phyloP scores from a whole-genome alignment of 2,888 invertebrate genomes.

The Drosophila tanythrix region DNA sequence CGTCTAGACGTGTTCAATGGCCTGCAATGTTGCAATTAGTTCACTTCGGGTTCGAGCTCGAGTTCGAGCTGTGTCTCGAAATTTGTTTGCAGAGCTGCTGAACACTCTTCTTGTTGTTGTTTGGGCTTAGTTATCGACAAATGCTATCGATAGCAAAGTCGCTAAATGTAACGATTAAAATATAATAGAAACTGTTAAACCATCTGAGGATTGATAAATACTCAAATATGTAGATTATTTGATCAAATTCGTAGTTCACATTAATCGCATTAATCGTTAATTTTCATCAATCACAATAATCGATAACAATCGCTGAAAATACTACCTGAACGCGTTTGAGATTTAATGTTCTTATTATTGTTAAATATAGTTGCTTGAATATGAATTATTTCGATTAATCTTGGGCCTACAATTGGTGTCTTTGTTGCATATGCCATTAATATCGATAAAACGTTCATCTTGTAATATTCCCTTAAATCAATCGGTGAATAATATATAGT shows the following conservation, averaged over 20 bases:
- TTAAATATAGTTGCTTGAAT: not conserved
- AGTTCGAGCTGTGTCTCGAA: constrained; percentile 38
- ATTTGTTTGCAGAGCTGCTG: constrained; percentile 15
- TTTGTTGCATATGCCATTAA: not conserved
- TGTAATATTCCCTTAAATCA: not conserved
- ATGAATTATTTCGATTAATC: no score
- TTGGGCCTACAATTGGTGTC: no score
- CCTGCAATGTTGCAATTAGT: constrained; percentile 45
- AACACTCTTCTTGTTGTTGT: not conserved
- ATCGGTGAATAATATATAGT: not conserved
- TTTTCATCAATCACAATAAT: not conserved
- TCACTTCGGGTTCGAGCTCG: constrained; percentile 16
- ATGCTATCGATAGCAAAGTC: not conserved
- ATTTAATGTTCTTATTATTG: not conserved
- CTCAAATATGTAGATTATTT: not conserved
- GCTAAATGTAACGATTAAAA: not conserved
- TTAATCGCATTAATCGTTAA: not conserved
- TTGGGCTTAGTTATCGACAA: not conserved
- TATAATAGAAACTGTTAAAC: not conserved
- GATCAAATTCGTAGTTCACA: not conserved
- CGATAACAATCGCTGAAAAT: not conserved
- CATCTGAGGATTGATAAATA: not conserved
- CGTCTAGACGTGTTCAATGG: constrained; percentile 45
- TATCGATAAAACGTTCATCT: not conserved
- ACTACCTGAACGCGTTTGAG: not conserved